A percentile compares a stretch with the other conserved stretches of the same genome.
Evolutionary conservation across 1,140 invertebrate genomes (phyloP).

Genomic region (Formica exsecta): DNA sequence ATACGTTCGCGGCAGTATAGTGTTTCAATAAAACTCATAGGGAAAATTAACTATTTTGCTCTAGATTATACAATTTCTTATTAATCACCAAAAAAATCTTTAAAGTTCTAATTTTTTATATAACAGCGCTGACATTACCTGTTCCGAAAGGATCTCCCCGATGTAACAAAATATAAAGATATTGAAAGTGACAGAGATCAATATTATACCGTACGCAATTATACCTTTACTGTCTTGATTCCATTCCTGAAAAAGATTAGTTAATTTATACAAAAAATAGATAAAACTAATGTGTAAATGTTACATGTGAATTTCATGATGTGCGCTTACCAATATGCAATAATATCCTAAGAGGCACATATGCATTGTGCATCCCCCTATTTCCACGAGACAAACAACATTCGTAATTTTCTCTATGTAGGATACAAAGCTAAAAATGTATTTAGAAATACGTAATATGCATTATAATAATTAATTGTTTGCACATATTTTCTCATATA

Average conservation of each 20-base stretch:
- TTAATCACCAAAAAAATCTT: not conserved
- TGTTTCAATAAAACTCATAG: conserved; percentile 1
- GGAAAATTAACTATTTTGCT: conserved; percentile 8
- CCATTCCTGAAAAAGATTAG: conserved; percentile 73
- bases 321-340: conserved; percentile 75
- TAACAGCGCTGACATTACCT: conserved; percentile 65
- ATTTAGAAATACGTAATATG: not conserved
- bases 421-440: conserved; percentile 75
- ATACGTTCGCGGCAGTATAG: not conserved
- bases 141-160: conserved; percentile 74
- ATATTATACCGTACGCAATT: conserved; percentile 55
- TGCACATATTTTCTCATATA: not conserved
- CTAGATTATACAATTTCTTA: conserved; percentile 12
- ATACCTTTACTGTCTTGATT: conserved; percentile 32
- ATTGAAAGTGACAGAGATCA: conserved; percentile 75
- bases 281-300: not conserved
- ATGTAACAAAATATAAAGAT: conserved; percentile 79
- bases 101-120: not conserved
- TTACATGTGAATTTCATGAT: not conserved
- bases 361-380: conserved; percentile 78
- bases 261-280: not conserved
- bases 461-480: not conserved
- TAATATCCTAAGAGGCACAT: conserved; percentile 81
- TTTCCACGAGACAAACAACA: conserved; percentile 77
- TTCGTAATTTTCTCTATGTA: conserved; percentile 76